Conservation (phyloP, 2,888 invertebrate genomes). For the Amiota minor region DNA sequence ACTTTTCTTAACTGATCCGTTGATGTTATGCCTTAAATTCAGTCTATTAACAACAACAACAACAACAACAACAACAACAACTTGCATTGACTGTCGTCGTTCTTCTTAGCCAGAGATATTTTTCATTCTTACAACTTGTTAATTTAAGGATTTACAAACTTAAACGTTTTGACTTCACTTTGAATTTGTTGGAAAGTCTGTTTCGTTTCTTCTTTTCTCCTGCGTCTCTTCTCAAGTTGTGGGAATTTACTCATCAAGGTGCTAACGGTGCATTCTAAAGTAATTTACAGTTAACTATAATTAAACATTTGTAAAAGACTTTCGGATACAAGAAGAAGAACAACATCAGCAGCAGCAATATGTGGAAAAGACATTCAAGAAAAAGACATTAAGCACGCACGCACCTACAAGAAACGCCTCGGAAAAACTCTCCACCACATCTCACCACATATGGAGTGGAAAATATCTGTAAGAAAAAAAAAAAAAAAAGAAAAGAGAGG, state of each 20-base stretch:
- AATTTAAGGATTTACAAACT: slow-evolving; percentile 23
- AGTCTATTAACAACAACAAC: background rate
- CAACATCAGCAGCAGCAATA: background rate
- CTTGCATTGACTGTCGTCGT: background rate
- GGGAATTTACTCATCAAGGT: background rate
- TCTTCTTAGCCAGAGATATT: too few species aligned
- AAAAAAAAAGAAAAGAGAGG: background rate
- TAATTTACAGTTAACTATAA: slow-evolving; percentile 25
- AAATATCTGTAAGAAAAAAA: too few species aligned
- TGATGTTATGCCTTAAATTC: too few species aligned
- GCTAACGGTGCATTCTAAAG: slow-evolving; percentile 5
- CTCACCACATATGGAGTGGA: too few species aligned
- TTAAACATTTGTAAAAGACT: slow-evolving; percentile 16
- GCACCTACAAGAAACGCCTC: background rate
- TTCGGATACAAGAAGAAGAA: background rate
- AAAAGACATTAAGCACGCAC: background rate
- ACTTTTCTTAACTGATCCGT: background rate
- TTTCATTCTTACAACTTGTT: slow-evolving; percentile 6
- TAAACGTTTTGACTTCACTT: slow-evolving; percentile 20
- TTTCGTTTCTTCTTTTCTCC: too few species aligned
- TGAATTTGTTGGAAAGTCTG: too few species aligned
- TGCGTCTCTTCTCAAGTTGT: too few species aligned
- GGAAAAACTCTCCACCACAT: too few species aligned
- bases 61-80: slow-evolving; percentile 7
- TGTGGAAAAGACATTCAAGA: background rate